phyloP scores from a whole-genome alignment of 2,797 vertebrate species.

The Synanceia verrucosa region DNA sequence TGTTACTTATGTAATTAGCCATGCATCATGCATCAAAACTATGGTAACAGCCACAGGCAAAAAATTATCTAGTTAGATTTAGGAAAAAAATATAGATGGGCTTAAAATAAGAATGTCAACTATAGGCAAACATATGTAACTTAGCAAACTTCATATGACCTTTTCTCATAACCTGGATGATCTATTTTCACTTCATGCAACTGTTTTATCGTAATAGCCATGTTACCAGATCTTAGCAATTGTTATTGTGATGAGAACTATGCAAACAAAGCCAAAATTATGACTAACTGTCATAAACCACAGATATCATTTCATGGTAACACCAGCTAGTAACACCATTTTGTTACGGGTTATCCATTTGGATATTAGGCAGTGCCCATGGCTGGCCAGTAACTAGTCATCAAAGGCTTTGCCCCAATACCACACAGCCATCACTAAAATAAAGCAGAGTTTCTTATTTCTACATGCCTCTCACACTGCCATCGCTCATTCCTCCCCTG shows the following conservation, averaged over 20 bases:
- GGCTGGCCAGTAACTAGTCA: constrained; percentile 62
- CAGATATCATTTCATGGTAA: not conserved
- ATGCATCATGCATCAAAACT: too few species aligned
- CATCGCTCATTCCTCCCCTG: constrained; percentile 70
- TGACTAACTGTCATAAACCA: constrained; percentile 7
- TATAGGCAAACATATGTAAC: too few species aligned
- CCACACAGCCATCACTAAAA: constrained; percentile 69
- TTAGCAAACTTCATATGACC: too few species aligned
- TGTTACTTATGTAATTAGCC: too few species aligned
- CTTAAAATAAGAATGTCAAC: too few species aligned
- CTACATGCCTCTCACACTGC: constrained; percentile 55
- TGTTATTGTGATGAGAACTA: constrained; percentile 1
- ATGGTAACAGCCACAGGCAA: too few species aligned
- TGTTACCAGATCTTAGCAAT: not conserved
- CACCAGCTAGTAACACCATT: constrained; percentile 36
- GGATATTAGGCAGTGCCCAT: constrained; percentile 59
- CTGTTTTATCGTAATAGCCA: not conserved
- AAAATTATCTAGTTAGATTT: too few species aligned
- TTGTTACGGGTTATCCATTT: constrained; percentile 57
- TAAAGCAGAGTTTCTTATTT: constrained; percentile 71
- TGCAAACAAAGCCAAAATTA: constrained; percentile 9
- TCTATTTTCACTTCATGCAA: not conserved
- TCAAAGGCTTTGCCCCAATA: constrained; percentile 73
- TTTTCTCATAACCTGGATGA: not conserved
- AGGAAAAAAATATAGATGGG: too few species aligned